Conservation (phyloP, 92 coral and sea anemone genomes). For the Parazoanthus darwini region DNA sequence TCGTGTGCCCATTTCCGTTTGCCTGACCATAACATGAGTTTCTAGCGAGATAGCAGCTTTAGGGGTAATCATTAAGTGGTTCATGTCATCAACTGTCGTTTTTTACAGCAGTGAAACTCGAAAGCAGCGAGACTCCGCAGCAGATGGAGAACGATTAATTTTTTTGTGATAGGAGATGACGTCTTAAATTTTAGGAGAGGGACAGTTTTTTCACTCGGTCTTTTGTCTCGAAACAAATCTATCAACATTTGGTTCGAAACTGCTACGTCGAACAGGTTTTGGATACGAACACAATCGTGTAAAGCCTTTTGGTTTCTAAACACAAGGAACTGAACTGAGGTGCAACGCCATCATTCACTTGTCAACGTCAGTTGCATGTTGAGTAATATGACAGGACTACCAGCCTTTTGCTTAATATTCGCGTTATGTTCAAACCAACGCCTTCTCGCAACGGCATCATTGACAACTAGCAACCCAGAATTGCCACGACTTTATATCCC, state of each 20-base stretch:
- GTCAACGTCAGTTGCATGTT: neutral
- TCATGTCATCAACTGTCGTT: neutral
- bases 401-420: neutral
- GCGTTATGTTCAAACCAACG: neutral
- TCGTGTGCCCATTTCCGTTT: neutral
- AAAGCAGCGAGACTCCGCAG: neutral
- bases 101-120: neutral
- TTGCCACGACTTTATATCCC: conserved; percentile 35
- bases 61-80: neutral
- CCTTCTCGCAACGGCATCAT: neutral
- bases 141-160: neutral
- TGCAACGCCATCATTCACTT: neutral
- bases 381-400: neutral
- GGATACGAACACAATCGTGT: neutral
- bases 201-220: neutral
- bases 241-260: neutral
- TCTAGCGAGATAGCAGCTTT: neutral
- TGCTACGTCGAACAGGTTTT: neutral
- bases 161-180: neutral
- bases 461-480: neutral
- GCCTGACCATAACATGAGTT: neutral
- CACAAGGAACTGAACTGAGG: neutral
- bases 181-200: neutral
- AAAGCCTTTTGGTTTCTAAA: conserved; percentile 8
- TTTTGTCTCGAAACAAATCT: neutral